Evolutionary conservation across 2,797 vertebrate species (phyloP).

Genomic region (Leptatherina wallacei): DNA sequence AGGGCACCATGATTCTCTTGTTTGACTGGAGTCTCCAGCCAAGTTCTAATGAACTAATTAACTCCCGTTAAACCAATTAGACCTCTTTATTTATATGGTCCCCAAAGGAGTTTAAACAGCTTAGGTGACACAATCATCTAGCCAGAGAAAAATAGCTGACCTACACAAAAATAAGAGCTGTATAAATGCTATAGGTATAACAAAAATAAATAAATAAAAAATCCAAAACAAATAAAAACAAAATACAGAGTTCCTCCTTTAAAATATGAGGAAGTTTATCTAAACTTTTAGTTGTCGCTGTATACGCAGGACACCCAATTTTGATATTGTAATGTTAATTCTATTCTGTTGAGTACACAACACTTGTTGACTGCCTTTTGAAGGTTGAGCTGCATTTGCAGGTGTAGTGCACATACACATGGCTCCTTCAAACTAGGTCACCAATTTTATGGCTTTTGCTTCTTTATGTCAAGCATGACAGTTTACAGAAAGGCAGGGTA

Average conservation of each 20-base stretch:
- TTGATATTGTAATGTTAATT: not conserved
- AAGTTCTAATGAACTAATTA: conserved; percentile 71
- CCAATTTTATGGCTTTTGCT: not conserved
- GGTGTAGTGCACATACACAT: not conserved
- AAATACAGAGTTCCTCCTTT: no score
- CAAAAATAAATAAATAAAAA: no score
- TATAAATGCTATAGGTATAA: not conserved
- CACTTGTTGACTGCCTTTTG: not conserved
- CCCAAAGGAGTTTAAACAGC: conserved; percentile 62
- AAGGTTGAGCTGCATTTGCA: not conserved
- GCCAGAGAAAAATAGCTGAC: conserved; percentile 50
- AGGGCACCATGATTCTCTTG: conserved; percentile 44
- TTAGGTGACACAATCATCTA: conserved; percentile 41
- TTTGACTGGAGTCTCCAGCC: conserved; percentile 50
- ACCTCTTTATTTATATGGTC: conserved; percentile 69
- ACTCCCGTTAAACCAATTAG: conserved; percentile 78
- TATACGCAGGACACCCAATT: not conserved
- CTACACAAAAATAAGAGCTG: not conserved
- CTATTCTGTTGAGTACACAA: not conserved
- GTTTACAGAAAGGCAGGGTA: not conserved
- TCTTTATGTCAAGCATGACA: conserved; percentile 14
- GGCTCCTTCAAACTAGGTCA: conserved; percentile 17
- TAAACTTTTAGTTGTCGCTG: not conserved
- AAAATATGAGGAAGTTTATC: not conserved
- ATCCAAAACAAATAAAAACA: no score